These are phyloP conservation scores for Anguilla megastoma DNA, from an alignment of 2,797 vertebrate genomes.

Conservation along the genomic window DNA sequence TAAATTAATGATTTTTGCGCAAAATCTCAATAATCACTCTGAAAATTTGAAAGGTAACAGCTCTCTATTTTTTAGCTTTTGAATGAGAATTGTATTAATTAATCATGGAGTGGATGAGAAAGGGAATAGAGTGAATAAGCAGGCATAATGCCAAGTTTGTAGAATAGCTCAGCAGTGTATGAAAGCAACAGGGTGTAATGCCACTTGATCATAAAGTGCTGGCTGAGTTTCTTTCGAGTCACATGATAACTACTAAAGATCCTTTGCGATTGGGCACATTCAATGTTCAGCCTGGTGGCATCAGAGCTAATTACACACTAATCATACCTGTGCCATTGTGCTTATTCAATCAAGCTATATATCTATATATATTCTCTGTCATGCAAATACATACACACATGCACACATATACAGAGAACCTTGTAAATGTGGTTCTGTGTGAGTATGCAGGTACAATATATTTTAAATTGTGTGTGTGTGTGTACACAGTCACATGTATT, in stretches of 20 bases:
- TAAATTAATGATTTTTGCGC: background rate
- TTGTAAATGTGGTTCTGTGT: background rate
- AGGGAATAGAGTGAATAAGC: background rate
- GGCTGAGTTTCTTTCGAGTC: background rate
- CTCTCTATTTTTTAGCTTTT: background rate
- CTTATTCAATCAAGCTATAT: background rate
- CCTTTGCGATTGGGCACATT: background rate
- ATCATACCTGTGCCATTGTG: background rate
- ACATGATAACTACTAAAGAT: background rate
- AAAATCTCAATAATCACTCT: background rate
- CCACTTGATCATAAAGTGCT: background rate
- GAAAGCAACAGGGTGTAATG: conserved; percentile 21
- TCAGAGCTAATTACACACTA: background rate
- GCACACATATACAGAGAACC: background rate
- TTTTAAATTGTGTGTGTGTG: background rate
- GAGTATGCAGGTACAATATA: background rate
- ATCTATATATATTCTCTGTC: background rate
- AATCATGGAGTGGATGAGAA: background rate
- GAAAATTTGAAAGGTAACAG: background rate
- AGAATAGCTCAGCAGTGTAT: background rate
- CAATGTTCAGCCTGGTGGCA: background rate
- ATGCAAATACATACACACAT: background rate
- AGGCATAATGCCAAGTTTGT: background rate
- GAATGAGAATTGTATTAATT: conserved; percentile 11
- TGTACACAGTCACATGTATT: background rate